Base-by-base conservation (phyloP, 2,888 invertebrate genomes). In the Melanchra persicariae region DNA sequence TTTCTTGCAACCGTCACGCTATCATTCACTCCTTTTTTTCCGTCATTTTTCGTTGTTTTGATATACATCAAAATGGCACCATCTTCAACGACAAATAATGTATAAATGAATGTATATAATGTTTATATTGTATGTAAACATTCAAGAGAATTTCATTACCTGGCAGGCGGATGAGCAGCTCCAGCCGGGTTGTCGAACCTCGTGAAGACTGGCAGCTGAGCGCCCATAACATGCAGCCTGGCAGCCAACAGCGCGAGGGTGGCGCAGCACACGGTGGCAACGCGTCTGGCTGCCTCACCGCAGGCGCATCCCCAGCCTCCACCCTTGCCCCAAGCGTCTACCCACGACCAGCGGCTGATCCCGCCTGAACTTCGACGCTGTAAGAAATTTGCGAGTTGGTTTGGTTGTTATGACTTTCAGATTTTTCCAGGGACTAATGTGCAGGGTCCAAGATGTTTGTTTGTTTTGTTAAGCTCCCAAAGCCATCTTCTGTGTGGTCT, bases 141-240 rank as follows among this genome's bases (percentile, higher is more conserved):
- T 4, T 8, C 37, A 37, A 37, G 12, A 54, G 26, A 26, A 2
- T 26, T 3, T 2, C 19, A 22, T 83, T 82, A 96, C 95, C 93
- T 93, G 3, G 94, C 93, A 17, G 99, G 99, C 12, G 98, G 97
- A 10, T 97, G 94, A 1, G 99, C 97, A 40, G 98, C 98, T 12
- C 99, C 99, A 45, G 99, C 99, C 19, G 99, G 99, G 96, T 99
- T 99, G 96, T 99, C 99, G 93, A 99, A 99, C 97, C 98, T 97
- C 68, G 99, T 99, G 93, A 99, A 99, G 77, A 99, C 98, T 10
- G 99, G 99, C 87, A 99, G 96, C 94, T 99, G 99, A 0, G 99
- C 98, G 22, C 99, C 99, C 99, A 99, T 99, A 71, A 99, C 98
- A 91, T 98, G 98, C 71, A 99, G 97, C 78, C 99, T 96, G 4